Evolutionary conservation across 2,797 vertebrate species (phyloP).

Genomic region (Smutsia gigantea): DNA sequence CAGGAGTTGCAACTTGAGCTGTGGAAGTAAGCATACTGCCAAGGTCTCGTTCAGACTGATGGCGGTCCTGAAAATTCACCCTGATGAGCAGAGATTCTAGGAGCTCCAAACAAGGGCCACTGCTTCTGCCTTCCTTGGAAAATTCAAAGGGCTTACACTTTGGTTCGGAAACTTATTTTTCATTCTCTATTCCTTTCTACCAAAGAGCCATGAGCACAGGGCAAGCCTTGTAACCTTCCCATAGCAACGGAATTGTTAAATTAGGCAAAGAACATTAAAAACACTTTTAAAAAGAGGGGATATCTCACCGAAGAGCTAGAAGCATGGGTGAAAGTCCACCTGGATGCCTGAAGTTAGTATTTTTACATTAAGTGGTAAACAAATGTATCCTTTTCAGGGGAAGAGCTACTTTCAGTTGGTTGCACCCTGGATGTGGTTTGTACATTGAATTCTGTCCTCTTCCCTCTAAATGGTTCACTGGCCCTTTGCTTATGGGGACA

Average conservation of each 20-base stretch:
- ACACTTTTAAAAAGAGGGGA: neutral
- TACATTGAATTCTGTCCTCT: neutral
- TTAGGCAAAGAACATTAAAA: neutral
- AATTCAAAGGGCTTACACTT: neutral
- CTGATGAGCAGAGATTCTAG: neutral
- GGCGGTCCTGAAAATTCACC: neutral
- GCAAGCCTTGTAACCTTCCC: neutral
- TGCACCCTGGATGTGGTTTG: neutral
- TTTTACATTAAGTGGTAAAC: neutral
- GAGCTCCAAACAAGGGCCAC: neutral
- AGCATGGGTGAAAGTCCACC: neutral
- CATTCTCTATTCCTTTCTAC: neutral
- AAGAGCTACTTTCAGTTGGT: neutral
- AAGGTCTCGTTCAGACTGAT: neutral
- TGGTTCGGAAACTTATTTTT: neutral
- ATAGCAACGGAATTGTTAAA: conserved; percentile 14
- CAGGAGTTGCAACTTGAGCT: neutral
- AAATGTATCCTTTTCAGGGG: neutral
- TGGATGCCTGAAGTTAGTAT: neutral
- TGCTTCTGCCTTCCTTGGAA: neutral
- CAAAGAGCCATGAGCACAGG: neutral
- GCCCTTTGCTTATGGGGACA: neutral
- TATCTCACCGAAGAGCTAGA: neutral
- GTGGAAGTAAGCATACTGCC: neutral
- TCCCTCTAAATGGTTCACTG: neutral